Base-by-base conservation (phyloP, 2,888 invertebrate species). In the Sphaeridia pumilis region DNA sequence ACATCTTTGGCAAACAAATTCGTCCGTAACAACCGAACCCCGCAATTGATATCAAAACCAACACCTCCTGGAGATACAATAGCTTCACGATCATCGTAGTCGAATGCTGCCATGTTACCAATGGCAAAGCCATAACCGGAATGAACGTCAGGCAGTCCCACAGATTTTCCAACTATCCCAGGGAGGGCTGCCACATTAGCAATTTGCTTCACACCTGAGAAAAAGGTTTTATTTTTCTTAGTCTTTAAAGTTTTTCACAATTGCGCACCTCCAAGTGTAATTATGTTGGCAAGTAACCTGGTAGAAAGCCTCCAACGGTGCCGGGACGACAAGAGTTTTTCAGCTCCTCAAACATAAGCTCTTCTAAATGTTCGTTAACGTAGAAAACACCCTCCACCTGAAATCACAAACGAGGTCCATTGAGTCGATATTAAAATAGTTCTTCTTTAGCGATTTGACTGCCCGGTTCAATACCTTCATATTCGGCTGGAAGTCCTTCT, bases 101-200 rank as follows among this genome's bases (percentile, higher is more conserved):
- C 97, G 74, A 99, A 99, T 3, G 98, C 98, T 58, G 98, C 98
- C 89, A 98, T 95, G 71, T 99, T 98, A 49, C 95, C 94, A 70
- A 98, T 99, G 14, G 98, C 97, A 79, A 99, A 98, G 49, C 98
- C 98, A 75, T 99, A 99, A 17, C 98, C 98, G 3, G 95, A 90
- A 72, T 97, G 97, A 20, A 97, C 82, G 74, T 97, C 97, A 0
- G 97, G 97, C 55, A 97, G 75, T 2, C 95, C 97, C 54, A 97
- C 84, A 1, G 95, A 95, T 64, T 71, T 78, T 44, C 89, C 88
- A 14, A 97, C 93, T 62, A 97, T 97, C 1, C 97, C 97, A 12
- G 98, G 98, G 54, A 98, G 74, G 1, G 97, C 93, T 28, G 98
- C 98, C 27, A 98, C 98, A 75, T 98, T 98, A 3, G 92, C 97